Conservation (phyloP, 2,888 invertebrate species). For the Eurytoma californica region DNA sequence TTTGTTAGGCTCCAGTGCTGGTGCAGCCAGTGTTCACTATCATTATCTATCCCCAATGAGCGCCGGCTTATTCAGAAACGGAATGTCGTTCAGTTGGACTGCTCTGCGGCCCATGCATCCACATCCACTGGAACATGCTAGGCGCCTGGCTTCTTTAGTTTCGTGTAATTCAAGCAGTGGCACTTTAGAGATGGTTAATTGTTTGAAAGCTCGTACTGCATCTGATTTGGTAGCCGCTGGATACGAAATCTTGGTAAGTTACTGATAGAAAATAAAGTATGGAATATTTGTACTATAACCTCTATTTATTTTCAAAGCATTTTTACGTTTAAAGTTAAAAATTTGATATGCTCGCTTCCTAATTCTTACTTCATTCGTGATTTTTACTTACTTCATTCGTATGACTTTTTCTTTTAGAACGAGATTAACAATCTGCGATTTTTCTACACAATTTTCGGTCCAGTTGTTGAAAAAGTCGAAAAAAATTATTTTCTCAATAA, state of each 20-base stretch:
- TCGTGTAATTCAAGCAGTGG: background rate
- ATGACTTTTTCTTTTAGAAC: no score
- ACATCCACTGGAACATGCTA: background rate
- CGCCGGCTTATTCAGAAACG: slow-evolving; percentile 13
- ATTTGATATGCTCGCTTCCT: no score
- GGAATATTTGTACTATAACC: no score
- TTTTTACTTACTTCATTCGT: no score
- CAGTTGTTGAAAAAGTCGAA: background rate
- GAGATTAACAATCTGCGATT: no score
- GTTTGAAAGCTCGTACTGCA: background rate
- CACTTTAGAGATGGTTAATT: background rate
- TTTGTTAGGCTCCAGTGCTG: slow-evolving; percentile 24
- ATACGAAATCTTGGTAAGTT: background rate
- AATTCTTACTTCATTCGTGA: no score
- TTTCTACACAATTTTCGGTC: background rate
- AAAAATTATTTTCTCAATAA: background rate
- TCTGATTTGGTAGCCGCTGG: background rate
- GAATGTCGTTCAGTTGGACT: slow-evolving; percentile 23
- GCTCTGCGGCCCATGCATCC: background rate
- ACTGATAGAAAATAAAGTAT: no score
- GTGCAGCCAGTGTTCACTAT: slow-evolving; percentile 21
- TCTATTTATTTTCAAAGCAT: no score
- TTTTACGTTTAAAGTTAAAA: no score
- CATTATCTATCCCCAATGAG: slow-evolving; percentile 25
- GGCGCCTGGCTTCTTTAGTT: background rate